Percentiles rank a stretch among this genome's conserved stretches.
phyloP scores from a whole-genome alignment of 2,888 invertebrate species.

The Megalurothrips usitatus region DNA sequence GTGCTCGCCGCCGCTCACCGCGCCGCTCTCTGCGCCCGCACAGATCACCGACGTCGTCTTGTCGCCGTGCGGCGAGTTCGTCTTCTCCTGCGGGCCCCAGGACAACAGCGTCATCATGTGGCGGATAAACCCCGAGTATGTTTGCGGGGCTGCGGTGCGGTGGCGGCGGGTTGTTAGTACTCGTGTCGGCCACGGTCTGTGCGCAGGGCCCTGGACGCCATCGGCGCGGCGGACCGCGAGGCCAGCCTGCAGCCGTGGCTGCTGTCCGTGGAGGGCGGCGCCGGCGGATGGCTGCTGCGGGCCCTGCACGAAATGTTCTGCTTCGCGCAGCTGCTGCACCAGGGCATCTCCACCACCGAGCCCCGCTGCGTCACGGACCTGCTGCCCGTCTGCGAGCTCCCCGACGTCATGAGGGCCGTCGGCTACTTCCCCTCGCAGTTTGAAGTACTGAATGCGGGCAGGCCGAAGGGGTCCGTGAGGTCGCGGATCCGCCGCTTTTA shows the following conservation, averaged over 20 bases:
- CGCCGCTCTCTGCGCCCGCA: slow-evolving; percentile 32
- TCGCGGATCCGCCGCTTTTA: too few relatives aligned
- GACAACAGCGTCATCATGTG: slow-evolving; percentile 56
- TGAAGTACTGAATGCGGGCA: slow-evolving; percentile 58
- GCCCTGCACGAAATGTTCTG: slow-evolving; percentile 72
- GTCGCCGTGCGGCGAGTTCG: slow-evolving; percentile 49
- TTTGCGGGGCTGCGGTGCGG: too few relatives aligned
- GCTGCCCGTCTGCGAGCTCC: slow-evolving; percentile 61
- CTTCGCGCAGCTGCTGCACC: slow-evolving; percentile 68
- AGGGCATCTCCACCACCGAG: slow-evolving; percentile 63
- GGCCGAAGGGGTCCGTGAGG: too few relatives aligned
- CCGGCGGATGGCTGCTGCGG: slow-evolving; percentile 63
- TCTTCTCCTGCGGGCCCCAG: slow-evolving; percentile 54
- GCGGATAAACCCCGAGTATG: slow-evolving; percentile 53
- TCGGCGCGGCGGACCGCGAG: slow-evolving; percentile 49
- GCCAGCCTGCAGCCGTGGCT: slow-evolving; percentile 57
- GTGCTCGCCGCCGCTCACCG: background rate
- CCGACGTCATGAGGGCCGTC: slow-evolving; percentile 68
- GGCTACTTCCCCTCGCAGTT: slow-evolving; percentile 71
- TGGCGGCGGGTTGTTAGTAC: too few relatives aligned
- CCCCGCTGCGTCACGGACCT: slow-evolving; percentile 56
- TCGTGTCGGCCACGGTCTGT: background rate
- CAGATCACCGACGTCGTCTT: slow-evolving; percentile 47
- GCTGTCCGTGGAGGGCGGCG: slow-evolving; percentile 57
- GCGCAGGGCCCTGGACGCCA: background rate